Percentiles rank a stretch among this genome's conserved stretches.
Conservation (phyloP, 2,888 invertebrate species). For the Smittia sp. region DNA sequence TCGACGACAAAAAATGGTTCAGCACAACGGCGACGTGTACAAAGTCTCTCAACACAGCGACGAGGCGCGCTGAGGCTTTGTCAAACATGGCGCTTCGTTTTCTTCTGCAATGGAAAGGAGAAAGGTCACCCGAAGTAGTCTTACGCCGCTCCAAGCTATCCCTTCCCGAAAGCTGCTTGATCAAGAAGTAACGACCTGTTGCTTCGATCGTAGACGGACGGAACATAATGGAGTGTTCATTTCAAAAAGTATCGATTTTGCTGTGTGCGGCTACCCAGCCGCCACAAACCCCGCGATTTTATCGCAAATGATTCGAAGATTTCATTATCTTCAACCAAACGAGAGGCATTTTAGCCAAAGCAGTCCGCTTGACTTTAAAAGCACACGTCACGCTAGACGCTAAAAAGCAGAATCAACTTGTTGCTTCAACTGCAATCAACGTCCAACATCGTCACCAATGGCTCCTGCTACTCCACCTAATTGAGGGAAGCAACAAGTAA, state of each 20-base stretch:
- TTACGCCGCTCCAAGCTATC: constrained; percentile 8
- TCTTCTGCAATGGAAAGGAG: not conserved
- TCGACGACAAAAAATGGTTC: too few relatives aligned
- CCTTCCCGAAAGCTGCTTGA: not conserved
- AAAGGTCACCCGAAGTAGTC: not conserved
- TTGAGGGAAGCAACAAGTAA: not conserved
- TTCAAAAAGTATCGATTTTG: not conserved
- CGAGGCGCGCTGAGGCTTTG: too few relatives aligned
- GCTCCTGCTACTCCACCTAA: not conserved
- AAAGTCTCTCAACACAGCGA: too few relatives aligned
- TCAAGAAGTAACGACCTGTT: not conserved
- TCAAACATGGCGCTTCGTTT: not conserved
- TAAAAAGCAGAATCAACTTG: too few relatives aligned
- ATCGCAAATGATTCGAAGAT: not conserved
- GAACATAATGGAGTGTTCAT: not conserved
- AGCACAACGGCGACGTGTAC: too few relatives aligned
- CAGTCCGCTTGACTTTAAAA: too few relatives aligned
- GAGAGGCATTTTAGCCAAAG: too few relatives aligned
- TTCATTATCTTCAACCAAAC: not conserved
- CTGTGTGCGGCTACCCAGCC: not conserved
- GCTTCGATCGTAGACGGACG: not conserved
- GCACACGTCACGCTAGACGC: too few relatives aligned
- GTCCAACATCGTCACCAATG: not conserved
- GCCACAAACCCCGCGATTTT: not conserved
- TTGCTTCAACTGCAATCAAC: not conserved